Percentiles rank a stretch among this genome's conserved stretches.
These are phyloP conservation scores for Catocala nupta DNA, from an alignment of 2,888 invertebrate genomes.

Conservation along the genomic window DNA sequence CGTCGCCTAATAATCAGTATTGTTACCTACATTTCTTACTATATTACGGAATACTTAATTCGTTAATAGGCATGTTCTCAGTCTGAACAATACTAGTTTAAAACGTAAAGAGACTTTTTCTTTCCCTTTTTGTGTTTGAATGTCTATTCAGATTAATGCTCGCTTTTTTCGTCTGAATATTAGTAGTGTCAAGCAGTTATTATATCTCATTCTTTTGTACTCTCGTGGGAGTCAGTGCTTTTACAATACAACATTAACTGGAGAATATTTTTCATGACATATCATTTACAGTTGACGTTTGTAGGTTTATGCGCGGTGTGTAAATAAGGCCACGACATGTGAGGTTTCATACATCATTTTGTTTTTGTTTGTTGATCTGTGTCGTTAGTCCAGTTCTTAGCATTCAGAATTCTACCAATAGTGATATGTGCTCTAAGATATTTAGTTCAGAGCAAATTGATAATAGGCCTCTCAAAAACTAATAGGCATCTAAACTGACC, in stretches of 20 bases:
- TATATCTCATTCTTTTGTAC: slow-evolving; percentile 35
- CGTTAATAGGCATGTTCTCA: not conserved
- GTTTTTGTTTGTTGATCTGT: not conserved
- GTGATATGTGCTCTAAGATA: no score
- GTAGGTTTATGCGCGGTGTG: slow-evolving; percentile 33
- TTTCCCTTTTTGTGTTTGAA: slow-evolving; percentile 14
- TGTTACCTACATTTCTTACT: not conserved
- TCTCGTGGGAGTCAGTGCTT: slow-evolving; percentile 37
- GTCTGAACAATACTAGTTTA: not conserved
- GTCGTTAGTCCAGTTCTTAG: not conserved
- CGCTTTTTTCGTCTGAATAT: slow-evolving; percentile 25
- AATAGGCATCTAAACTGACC: no score
- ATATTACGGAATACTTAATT: not conserved
- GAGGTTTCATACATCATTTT: not conserved
- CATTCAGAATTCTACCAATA: no score
- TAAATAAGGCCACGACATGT: slow-evolving; percentile 29
- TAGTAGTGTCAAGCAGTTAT: slow-evolving; percentile 26
- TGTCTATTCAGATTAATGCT: not conserved
- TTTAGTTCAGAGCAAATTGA: no score
- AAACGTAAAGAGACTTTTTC: slow-evolving; percentile 12
- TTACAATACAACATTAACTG: slow-evolving; percentile 45
- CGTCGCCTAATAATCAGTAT: not conserved
- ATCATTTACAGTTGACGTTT: slow-evolving; percentile 30
- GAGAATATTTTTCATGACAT: slow-evolving; percentile 39
- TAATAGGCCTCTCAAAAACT: no score